Conservation (phyloP, 2,888 invertebrate species). For the Diaphora mendica region DNA sequence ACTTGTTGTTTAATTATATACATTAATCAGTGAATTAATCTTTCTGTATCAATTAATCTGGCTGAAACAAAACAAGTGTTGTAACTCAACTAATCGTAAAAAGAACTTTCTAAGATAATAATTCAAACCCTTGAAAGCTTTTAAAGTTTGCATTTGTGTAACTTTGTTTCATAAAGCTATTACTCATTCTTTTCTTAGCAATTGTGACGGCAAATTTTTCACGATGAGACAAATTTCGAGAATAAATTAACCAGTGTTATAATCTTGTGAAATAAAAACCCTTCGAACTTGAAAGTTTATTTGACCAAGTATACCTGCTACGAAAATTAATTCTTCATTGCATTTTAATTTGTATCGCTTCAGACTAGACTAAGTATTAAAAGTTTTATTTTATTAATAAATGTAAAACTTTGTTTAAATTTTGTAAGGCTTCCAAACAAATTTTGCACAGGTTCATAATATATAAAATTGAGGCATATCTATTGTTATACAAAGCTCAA, state of each 20-base stretch:
- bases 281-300: conserved; percentile 50
- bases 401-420: background rate
- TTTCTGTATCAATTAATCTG: conserved; percentile 17
- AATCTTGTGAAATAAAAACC: conserved; percentile 79
- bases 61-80: conserved; percentile 24
- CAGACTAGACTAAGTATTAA: background rate
- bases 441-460: too few relatives aligned
- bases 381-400: background rate
- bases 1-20: background rate
- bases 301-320: conserved; percentile 50
- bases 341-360: background rate
- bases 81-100: conserved; percentile 57
- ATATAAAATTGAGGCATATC: too few relatives aligned
- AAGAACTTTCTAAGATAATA: conserved; percentile 75
- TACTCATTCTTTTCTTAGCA: conserved; percentile 85
- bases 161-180: conserved; percentile 83
- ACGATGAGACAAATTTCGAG: conserved; percentile 84
- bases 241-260: conserved; percentile 83
- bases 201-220: conserved; percentile 82
- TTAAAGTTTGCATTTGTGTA: conserved; percentile 77
- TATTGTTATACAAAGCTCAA: too few relatives aligned
- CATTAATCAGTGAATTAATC: background rate
- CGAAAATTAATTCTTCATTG: conserved; percentile 43
- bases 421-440: background rate
- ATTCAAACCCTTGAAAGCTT: conserved; percentile 79